Evolutionary conservation across 2,888 invertebrate genomes (phyloP).

Genomic region (Limnephilus rhombicus): DNA sequence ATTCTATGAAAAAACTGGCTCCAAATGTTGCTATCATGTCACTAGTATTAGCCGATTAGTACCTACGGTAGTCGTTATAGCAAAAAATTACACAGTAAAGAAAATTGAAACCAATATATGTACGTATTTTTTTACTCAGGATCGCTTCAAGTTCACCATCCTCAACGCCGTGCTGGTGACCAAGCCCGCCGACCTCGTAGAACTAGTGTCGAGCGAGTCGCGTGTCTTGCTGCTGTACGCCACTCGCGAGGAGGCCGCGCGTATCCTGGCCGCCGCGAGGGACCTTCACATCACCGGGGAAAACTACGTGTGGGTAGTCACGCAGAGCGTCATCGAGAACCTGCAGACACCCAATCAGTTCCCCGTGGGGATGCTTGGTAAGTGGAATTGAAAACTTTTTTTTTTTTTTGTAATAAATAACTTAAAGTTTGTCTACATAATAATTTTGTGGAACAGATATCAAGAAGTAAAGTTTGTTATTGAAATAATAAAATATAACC

Average conservation of each 20-base stretch:
- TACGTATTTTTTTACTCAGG: slow-evolving; percentile 68
- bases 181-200: slow-evolving; percentile 84
- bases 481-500: too few species aligned
- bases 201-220: slow-evolving; percentile 92
- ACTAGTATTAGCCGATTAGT: too few species aligned
- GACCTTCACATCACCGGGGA: slow-evolving; percentile 90
- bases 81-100: too few species aligned
- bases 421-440: too few species aligned
- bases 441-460: too few species aligned
- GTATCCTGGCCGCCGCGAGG: slow-evolving; percentile 87
- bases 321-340: slow-evolving; percentile 94
- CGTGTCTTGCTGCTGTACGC: slow-evolving; percentile 95
- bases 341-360: slow-evolving; percentile 87
- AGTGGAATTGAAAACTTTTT: slow-evolving; percentile 68
- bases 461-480: too few species aligned
- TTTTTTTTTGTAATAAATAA: background rate
- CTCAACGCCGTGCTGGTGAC: slow-evolving; percentile 92
- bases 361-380: slow-evolving; percentile 95
- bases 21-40: too few species aligned
- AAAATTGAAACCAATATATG: too few species aligned
- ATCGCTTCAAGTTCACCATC: slow-evolving; percentile 85
- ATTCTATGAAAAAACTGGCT: too few species aligned
- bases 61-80: too few species aligned
- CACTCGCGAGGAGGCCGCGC: slow-evolving; percentile 91
- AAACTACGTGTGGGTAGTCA: slow-evolving; percentile 98